phyloP scores from a whole-genome alignment of 2,797 vertebrate species.

The Varecia variegata region DNA sequence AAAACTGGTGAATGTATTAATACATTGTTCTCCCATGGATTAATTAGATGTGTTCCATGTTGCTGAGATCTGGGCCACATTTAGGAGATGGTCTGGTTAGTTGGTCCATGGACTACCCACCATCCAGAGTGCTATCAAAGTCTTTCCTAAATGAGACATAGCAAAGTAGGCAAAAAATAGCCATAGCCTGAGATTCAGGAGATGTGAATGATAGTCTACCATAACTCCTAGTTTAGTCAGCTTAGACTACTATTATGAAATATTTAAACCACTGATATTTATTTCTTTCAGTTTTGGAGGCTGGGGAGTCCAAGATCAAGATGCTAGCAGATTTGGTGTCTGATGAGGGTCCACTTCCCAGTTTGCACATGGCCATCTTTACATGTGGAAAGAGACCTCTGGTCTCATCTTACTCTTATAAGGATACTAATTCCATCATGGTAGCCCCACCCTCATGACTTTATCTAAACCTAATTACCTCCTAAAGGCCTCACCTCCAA shows the following conservation, averaged over 20 bases:
- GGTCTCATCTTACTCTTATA: neutral
- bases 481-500: neutral
- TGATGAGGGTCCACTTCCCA: neutral
- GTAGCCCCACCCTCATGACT: neutral
- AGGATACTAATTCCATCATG: neutral
- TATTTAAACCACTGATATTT: neutral
- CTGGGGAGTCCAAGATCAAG: neutral
- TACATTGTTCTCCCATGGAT: neutral
- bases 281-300: neutral
- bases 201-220: neutral
- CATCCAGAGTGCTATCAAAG: neutral
- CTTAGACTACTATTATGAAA: neutral
- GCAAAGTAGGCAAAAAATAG: neutral
- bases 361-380: neutral
- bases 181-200: neutral
- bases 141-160: neutral
- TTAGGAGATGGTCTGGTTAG: slow-evolving; percentile 11
- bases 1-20: neutral
- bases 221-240: neutral
- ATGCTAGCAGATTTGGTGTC: neutral
- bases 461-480: neutral
- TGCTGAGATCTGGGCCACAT: neutral
- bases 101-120: neutral
- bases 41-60: slow-evolving; percentile 14
- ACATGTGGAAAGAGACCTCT: neutral